phyloP scores from a whole-genome alignment of 2,888 invertebrate species.

The Rhogogaster chlorosoma region DNA sequence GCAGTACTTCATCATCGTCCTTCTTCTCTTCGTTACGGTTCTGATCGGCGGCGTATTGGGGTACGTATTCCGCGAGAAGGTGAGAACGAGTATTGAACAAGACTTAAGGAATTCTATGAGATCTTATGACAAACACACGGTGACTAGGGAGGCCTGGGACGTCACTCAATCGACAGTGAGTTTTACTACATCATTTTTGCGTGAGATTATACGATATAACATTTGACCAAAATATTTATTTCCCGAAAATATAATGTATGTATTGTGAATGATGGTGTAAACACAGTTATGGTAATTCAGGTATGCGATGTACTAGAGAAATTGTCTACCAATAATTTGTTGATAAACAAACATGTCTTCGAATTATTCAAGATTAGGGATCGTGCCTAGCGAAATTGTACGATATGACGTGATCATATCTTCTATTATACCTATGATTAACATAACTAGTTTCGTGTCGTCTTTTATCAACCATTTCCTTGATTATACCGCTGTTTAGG shows the following conservation, averaged over 20 bases:
- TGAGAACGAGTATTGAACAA: constrained; percentile 86
- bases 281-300: neutral
- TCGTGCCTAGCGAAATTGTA: neutral
- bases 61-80: constrained; percentile 93
- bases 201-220: neutral
- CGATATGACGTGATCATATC: neutral
- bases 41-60: constrained; percentile 94
- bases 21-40: constrained; percentile 94
- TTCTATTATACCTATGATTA: neutral
- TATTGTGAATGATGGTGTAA: neutral
- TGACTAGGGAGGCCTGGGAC: constrained; percentile 92
- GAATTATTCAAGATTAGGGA: neutral
- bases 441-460: neutral
- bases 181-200: constrained; percentile 21
- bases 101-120: constrained; percentile 89
- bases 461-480: constrained; percentile 28
- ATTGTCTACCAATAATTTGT: neutral
- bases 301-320: neutral
- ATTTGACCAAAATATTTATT: neutral
- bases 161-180: constrained; percentile 87
- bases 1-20: constrained; percentile 94
- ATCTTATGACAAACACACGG: constrained; percentile 84
- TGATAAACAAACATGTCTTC: neutral
- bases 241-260: neutral
- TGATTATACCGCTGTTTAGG: neutral